Evolutionary conservation across 1,140 invertebrate species (phyloP), one percentile per base, ranked within the genome.

Genomic region (Ceratosolen solmsi): DNA sequence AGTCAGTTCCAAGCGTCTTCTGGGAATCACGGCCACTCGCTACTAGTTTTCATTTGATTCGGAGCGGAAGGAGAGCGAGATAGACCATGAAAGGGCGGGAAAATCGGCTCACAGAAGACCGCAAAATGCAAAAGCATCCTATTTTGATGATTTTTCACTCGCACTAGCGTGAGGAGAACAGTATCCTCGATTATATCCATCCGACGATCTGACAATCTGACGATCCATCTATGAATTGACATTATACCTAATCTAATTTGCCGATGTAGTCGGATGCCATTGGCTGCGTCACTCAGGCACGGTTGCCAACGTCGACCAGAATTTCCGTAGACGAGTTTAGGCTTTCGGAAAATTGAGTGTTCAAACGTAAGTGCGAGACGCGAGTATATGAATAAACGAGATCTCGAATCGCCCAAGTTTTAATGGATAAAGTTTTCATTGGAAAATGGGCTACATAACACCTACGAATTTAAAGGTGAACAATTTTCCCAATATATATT

Each of bases 181-280:
- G 9, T 63, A 20, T 11, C 46, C 27, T 27, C n/a, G 76, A 51
- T 17, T 68, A 30, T 77, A 49, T 77, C 17, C 58, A 0, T 68
- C 76, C 46, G 27, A 9, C 9, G 76, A 60, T 9, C 5, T 4
- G 7, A 15, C 36, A 27, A 46, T 46, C 17, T 3, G 20, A 54
- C 51, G 9, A 38, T 79, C 54, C 15, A 27, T 54, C 54, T 68
- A 54, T n/a, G 63, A 65, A 78, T 71, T 46, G 68, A 79, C 65
- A 20, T 79, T 70, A 36, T 41, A 25, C 70, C 71, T 71, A 79
- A 79, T 71, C 65, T 56, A 56, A 79, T 79, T 79, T 79, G 71
- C 46, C 54, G 27, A 78, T 30, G 46, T 49, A 46, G 25, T 65
- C 36, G n/a, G 3, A 77, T 36, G 25, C 25, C 60, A 27, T 13